phyloP scores from a whole-genome alignment of 2,888 invertebrate species.

The Noctua pronuba region DNA sequence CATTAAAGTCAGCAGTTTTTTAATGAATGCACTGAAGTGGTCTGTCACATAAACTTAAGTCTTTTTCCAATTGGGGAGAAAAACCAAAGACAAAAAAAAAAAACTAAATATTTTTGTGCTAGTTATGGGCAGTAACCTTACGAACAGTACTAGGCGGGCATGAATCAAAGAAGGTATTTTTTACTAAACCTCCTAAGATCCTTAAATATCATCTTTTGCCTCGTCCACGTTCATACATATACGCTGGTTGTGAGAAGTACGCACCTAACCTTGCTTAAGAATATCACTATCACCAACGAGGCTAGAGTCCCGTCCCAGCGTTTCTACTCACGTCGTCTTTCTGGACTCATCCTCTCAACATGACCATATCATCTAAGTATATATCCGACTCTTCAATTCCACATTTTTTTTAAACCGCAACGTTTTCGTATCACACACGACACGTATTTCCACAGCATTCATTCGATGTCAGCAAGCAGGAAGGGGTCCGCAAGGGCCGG shows the following conservation, averaged over 20 bases:
- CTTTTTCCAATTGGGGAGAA: neutral
- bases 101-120: no score
- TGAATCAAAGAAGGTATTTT: no score
- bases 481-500: no score
- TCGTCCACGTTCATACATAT: neutral
- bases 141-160: no score
- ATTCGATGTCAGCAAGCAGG: no score
- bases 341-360: neutral
- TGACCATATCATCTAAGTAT: neutral
- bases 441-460: neutral
- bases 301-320: neutral
- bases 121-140: no score
- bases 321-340: neutral
- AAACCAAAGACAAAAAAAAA: neutral
- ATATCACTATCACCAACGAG: neutral
- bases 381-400: neutral
- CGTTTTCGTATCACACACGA: neutral
- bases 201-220: no score
- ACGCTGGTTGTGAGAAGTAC: neutral
- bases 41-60: neutral
- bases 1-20: constrained; percentile 35
- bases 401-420: neutral
- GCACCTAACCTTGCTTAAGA: neutral
- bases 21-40: constrained; percentile 9
- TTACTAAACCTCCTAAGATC: no score